Evolutionary conservation across 2,113 vertebrate species (phyloP), one percentile per base, ranked within the genome.

Genomic region (Protomyctophum bolini): DNA sequence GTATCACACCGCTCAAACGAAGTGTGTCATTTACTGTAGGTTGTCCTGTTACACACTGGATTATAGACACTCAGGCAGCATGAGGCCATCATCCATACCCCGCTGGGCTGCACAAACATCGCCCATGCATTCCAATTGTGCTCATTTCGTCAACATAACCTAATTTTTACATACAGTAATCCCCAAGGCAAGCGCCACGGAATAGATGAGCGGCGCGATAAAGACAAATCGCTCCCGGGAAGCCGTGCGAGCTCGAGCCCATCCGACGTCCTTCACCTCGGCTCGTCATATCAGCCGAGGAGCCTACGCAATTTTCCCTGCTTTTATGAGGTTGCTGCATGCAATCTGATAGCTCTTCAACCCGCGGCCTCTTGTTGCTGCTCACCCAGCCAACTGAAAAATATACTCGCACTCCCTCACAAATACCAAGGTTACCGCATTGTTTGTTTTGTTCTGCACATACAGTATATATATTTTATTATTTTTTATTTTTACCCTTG

Each of bases 291-390:
- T 84, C 80, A 63, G 71, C 64, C 2, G 55, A 63, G 86, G 84
- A 88, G 77, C 75, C 81, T 81, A 86, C 83, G 85, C 72, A 86
- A 88, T 88, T 88, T 85, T 41, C 87, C 85, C 47, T 2, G 79
- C 61, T 79, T 79, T 89, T 81, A 89, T 80, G 72, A 87, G 82
- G 73, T 73, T 88, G 80, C 70, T 4, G 76, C 82, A 90, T 85
- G 87, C 86, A 89, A 90, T 91, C 82, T 83, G 64, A 83, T 80
- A 90, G 80, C 83, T 70, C 73, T 72, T 86, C 76, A 80, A 85
- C 82, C 83, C 29, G 51, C 14, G 10, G 58, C 58, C 41, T 82
- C 60, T 71, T 91, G 33, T 77, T 77, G 75, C 69, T 54, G 74
- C 80, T 63, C 72, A 51, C 29, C 28, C 15, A 2, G 71, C 73